Percentiles rank a stretch among this genome's conserved stretches.
These are phyloP conservation scores for Baccha elongata DNA, from an alignment of 2,888 invertebrate genomes.

Conservation along the genomic window DNA sequence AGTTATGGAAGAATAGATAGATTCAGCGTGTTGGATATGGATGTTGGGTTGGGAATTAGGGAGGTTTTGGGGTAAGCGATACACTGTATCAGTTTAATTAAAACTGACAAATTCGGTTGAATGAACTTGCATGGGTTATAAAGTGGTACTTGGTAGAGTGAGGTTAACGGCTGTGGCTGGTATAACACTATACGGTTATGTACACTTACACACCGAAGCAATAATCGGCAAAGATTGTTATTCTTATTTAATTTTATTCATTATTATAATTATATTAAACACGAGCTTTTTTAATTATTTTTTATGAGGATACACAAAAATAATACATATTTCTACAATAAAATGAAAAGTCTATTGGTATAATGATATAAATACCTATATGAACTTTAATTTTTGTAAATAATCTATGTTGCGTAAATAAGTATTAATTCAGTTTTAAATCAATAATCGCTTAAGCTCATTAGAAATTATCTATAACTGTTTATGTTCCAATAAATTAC, in stretches of 20 bases:
- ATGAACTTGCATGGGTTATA: slow-evolving; percentile 25
- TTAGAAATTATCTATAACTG: too few relatives aligned
- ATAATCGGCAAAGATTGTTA: slow-evolving; percentile 28
- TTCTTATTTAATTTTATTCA: slow-evolving; percentile 13
- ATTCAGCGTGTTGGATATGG: not conserved
- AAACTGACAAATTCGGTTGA: slow-evolving; percentile 53
- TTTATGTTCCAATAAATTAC: too few relatives aligned
- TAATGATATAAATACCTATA: too few relatives aligned
- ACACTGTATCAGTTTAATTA: slow-evolving; percentile 45
- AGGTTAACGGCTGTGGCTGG: slow-evolving; percentile 32
- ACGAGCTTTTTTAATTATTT: slow-evolving; percentile 4
- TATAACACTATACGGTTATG: not conserved
- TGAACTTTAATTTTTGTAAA: too few relatives aligned
- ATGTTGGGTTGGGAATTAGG: not conserved
- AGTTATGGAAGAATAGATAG: slow-evolving; percentile 2
- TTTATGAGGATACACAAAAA: not conserved
- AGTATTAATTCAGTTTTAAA: too few relatives aligned
- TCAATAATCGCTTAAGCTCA: too few relatives aligned
- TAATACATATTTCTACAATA: too few relatives aligned
- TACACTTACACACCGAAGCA: not conserved
- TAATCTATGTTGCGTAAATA: too few relatives aligned
- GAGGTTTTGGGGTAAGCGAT: not conserved
- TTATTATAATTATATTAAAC: not conserved
- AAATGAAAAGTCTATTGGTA: too few relatives aligned
- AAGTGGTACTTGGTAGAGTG: not conserved